Evolutionary conservation across 2,888 invertebrate species (phyloP).

Genomic region (Catocala nupta): DNA sequence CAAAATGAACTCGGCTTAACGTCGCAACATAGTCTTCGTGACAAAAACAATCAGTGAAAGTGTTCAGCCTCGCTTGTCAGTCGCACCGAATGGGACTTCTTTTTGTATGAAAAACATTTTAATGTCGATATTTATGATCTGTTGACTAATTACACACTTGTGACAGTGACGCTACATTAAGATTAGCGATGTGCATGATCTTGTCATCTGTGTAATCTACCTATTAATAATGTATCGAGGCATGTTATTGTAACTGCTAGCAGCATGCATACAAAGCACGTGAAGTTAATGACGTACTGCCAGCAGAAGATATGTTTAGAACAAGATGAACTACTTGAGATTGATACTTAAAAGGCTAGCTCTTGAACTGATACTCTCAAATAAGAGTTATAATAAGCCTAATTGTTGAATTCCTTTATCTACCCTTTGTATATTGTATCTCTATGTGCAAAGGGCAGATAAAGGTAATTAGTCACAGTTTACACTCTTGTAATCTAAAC

Average conservation of each 20-base stretch:
- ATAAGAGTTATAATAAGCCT: too few species aligned
- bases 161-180: conserved; percentile 1
- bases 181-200: conserved; percentile 2
- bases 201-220: conserved; percentile 20
- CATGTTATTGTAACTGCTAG: not conserved
- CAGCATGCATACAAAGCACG: too few species aligned
- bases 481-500: too few species aligned
- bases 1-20: conserved; percentile 31
- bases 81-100: conserved; percentile 57
- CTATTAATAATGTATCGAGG: not conserved
- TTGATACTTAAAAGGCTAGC: too few species aligned
- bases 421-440: too few species aligned
- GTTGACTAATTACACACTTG: conserved; percentile 60
- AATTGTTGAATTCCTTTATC: too few species aligned
- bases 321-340: too few species aligned
- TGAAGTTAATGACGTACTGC: too few species aligned
- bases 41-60: conserved; percentile 81
- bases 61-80: conserved; percentile 62
- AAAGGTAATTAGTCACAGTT: too few species aligned
- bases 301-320: too few species aligned
- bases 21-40: conserved; percentile 59
- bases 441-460: too few species aligned
- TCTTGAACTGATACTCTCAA: too few species aligned
- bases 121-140: conserved; percentile 61
- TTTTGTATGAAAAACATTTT: conserved; percentile 74